These are phyloP conservation scores for Darevskia mixta DNA, from an alignment of 2,797 vertebrate genomes.

Conservation along the genomic window DNA sequence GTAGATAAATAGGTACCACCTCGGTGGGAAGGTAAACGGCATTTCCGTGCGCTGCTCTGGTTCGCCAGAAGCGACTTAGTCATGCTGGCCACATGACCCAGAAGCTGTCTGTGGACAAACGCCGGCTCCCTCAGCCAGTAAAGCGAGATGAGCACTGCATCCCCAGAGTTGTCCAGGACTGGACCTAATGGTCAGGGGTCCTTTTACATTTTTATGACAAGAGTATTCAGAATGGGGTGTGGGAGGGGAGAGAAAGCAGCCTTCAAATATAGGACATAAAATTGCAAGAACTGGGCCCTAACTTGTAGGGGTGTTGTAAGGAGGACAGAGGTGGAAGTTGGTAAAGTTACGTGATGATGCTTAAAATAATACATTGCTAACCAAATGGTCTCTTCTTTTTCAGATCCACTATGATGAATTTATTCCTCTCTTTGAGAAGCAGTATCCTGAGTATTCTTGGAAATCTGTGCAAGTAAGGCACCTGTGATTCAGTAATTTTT, in stretches of 20 bases:
- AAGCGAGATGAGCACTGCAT: too few species aligned
- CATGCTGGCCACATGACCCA: too few species aligned
- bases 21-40: too few species aligned
- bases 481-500: neutral
- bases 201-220: neutral
- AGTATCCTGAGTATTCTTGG: constrained; percentile 90
- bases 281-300: neutral
- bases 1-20: too few species aligned
- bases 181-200: too few species aligned
- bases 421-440: constrained; percentile 91
- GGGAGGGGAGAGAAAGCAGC: neutral
- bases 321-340: neutral
- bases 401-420: constrained; percentile 95
- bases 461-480: constrained; percentile 85
- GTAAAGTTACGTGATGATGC: neutral
- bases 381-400: constrained; percentile 22
- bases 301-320: neutral
- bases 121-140: too few species aligned
- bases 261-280: too few species aligned
- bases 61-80: too few species aligned
- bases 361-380: neutral
- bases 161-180: too few species aligned
- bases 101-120: too few species aligned
- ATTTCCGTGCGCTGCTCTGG: too few species aligned
- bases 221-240: too few species aligned